Evolutionary conservation across 1,140 invertebrate species (phyloP), one percentile per base, ranked within the genome.

Genomic region (Heliconius melpomene): DNA sequence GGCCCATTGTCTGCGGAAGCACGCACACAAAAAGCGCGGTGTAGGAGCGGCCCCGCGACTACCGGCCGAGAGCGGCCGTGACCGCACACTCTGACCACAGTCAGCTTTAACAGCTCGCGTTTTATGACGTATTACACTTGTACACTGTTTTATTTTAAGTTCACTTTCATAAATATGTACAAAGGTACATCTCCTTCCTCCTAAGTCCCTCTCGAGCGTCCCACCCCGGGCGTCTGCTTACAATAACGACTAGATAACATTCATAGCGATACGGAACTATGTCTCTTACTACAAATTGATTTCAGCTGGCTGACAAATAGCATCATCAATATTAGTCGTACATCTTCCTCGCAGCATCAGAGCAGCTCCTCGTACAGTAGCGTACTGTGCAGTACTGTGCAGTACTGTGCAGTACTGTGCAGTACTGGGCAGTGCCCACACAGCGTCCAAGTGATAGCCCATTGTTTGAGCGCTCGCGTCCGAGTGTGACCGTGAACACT

Each of bases 401-500:
- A 52, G 11, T 20, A 20, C 9, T 16, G 50, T 20, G 6, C 50
- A 18, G 50, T 20, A 54, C 74, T 57, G 13, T 54, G 50, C 18
- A 52, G 50, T 20, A 54, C 74, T 57, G 13, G 20, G 16, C 18
- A 52, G 50, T 52, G 32, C 74, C 57, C 32, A 36, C 32, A 36
- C 32, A 5, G 40, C 13, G 40, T 52, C 73, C 23, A 40, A 36
- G 20, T 36, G 74, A 75, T 75, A 57, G 74, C 52, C 52, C 52
- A 75, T 75, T 75, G 40, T 75, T 1, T 32, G 74, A 75, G n/a
- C 71, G 36, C 29, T 32, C 32, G 71, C 29, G 52, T 50, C 74
- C 40, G 16, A 75, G 60, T 57, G 26, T 75, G 29, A 26, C 20
- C 11, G 11, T 29, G 26, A 8, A 11, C 6, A 32, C 23, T 20